These are phyloP conservation scores for Seriola rivoliana DNA, from an alignment of 2,113 vertebrate genomes.

Conservation along the genomic window DNA sequence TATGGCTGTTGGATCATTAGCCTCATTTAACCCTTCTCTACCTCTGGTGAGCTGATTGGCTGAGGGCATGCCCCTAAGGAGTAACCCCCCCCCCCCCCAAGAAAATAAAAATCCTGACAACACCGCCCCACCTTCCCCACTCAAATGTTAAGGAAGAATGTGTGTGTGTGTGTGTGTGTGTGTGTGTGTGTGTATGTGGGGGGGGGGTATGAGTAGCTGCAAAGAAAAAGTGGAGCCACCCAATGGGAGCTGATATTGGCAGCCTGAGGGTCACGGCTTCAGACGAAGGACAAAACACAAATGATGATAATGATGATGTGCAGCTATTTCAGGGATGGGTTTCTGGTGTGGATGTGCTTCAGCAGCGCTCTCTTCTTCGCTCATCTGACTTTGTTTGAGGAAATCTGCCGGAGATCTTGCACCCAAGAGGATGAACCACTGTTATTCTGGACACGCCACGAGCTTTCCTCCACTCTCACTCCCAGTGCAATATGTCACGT, in stretches of 20 bases:
- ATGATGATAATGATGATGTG: slow-evolving; percentile 68
- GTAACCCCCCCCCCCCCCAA: slow-evolving; percentile 13
- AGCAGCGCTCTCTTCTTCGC: background rate
- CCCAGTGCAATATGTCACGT: background rate
- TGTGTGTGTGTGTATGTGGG: too few species aligned
- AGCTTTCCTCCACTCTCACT: background rate
- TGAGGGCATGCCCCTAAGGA: slow-evolving; percentile 70
- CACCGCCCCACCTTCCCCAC: slow-evolving; percentile 15
- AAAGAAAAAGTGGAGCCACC: slow-evolving; percentile 17
- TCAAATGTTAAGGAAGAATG: slow-evolving; percentile 17
- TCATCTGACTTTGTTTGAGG: slow-evolving; percentile 15
- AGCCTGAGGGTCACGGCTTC: slow-evolving; percentile 46
- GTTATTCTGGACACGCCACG: background rate
- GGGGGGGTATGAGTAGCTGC: background rate
- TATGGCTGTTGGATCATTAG: slow-evolving; percentile 84
- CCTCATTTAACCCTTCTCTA: slow-evolving; percentile 84
- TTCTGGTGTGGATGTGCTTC: slow-evolving; percentile 15
- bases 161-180: too few species aligned
- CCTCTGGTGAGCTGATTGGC: slow-evolving; percentile 69
- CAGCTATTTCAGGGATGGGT: slow-evolving; percentile 52
- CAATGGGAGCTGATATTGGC: slow-evolving; percentile 31
- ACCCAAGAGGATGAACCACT: background rate
- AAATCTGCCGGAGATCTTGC: too few species aligned
- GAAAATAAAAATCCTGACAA: slow-evolving; percentile 23
- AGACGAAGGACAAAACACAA: slow-evolving; percentile 61